A percentile compares a stretch with the other conserved stretches of the same genome.
Conservation (phyloP, 2,797 vertebrate genomes). For the Oceanodroma leucorhoa region DNA sequence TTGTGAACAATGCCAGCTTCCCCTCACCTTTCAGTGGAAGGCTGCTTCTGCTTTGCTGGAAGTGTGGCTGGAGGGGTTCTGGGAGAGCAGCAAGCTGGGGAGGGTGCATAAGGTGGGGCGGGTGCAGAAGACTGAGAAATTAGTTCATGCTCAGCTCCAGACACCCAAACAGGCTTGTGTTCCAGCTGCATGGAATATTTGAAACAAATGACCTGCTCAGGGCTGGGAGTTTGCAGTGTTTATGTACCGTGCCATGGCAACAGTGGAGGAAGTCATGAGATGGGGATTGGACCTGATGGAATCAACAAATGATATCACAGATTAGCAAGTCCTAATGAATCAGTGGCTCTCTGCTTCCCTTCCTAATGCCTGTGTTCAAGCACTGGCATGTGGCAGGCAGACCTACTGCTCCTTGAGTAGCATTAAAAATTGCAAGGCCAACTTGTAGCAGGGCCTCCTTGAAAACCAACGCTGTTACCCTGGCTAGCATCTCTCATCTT, state of each 20-base stretch:
- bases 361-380: background rate
- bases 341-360: background rate
- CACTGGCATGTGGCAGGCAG: background rate
- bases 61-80: constrained; percentile 7
- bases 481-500: background rate
- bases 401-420: background rate
- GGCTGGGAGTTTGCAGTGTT: constrained; percentile 74
- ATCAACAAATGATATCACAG: constrained; percentile 75
- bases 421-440: background rate
- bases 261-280: constrained; percentile 71
- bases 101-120: constrained; percentile 28
- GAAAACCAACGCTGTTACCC: background rate
- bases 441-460: background rate
- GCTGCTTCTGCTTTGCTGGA: constrained; percentile 50
- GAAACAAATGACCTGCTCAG: constrained; percentile 79
- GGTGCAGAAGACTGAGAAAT: constrained; percentile 67
- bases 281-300: constrained; percentile 58
- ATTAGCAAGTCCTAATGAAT: constrained; percentile 21
- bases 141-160: constrained; percentile 80
- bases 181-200: constrained; percentile 86
- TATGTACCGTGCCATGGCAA: constrained; percentile 74
- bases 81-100: background rate
- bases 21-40: background rate
- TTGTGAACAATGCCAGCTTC: background rate
- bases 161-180: constrained; percentile 86